phyloP scores from a whole-genome alignment of 2,113 vertebrate genomes.

The Copsychus sechellarum region DNA sequence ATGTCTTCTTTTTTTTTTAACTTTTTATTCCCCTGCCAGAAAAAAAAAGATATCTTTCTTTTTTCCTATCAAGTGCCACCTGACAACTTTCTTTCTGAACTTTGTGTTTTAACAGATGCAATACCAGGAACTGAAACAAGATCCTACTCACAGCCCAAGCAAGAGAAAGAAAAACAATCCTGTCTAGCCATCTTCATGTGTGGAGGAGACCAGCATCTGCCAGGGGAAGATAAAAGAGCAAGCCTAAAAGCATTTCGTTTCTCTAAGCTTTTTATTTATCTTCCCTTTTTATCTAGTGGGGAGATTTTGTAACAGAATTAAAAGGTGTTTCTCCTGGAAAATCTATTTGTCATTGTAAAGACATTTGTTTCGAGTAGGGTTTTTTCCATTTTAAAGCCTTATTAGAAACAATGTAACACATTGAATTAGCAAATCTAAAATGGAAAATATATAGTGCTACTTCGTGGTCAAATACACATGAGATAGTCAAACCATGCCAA shows the following conservation, averaged over 20 bases:
- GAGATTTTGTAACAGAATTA: constrained; percentile 79
- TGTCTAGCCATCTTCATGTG: constrained; percentile 78
- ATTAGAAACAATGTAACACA: not conserved
- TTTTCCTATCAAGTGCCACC: constrained; percentile 61
- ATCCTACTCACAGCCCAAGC: constrained; percentile 91
- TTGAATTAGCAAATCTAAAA: not conserved
- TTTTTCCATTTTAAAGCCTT: constrained; percentile 40
- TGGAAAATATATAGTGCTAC: not conserved
- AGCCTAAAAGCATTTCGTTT: constrained; percentile 68
- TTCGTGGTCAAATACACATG: not conserved
- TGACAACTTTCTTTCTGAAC: constrained; percentile 75
- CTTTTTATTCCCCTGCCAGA: not conserved
- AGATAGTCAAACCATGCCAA: constrained; percentile 5
- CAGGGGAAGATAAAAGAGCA: constrained; percentile 73
- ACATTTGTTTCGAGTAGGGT: constrained; percentile 45
- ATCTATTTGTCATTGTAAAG: constrained; percentile 68
- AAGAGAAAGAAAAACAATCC: constrained; percentile 98
- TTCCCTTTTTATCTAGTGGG: constrained; percentile 68
- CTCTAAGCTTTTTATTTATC: constrained; percentile 75
- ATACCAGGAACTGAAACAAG: constrained; percentile 94
- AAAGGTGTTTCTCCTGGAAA: constrained; percentile 68
- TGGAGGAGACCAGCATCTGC: constrained; percentile 72
- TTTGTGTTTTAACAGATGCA: constrained; percentile 99
- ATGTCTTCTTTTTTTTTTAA: not conserved
- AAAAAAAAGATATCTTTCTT: not conserved